A percentile compares a stretch with the other conserved stretches of the same genome.
Conservation (phyloP, 2,888 invertebrate species). For the Eutolmus rufibarbis region DNA sequence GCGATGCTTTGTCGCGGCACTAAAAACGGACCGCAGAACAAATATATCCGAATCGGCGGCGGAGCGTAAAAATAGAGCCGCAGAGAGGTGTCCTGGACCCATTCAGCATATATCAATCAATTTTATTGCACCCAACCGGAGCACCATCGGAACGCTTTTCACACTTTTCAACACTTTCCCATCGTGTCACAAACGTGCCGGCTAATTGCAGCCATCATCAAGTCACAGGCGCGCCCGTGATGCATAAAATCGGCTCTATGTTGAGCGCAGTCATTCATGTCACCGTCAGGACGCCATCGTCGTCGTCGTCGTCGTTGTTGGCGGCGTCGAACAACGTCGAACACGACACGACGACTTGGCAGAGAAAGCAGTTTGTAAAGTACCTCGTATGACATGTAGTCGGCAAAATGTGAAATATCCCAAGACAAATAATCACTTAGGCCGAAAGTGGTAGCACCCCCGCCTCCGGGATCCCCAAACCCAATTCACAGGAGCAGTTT, state of each 20-base stretch:
- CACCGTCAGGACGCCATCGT: neutral
- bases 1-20: neutral
- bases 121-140: slow-evolving; percentile 23
- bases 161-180: slow-evolving; percentile 33
- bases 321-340: neutral
- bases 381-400: neutral
- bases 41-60: neutral
- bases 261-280: slow-evolving; percentile 14
- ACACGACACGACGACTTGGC: neutral
- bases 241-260: slow-evolving; percentile 12
- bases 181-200: slow-evolving; percentile 34
- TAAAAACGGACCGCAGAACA: neutral
- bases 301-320: neutral
- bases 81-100: neutral
- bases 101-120: slow-evolving; percentile 29
- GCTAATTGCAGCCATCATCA: slow-evolving; percentile 39
- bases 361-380: neutral
- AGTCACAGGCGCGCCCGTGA: neutral
- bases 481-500: neutral
- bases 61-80: slow-evolving; percentile 5
- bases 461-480: neutral
- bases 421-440: slow-evolving; percentile 34
- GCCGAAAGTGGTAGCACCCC: neutral
- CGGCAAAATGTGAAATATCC: slow-evolving; percentile 25
- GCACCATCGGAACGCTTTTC: neutral